These are phyloP conservation scores for Drosophila meridiana DNA, from an alignment of 2,888 invertebrate species.

Conservation along the genomic window DNA sequence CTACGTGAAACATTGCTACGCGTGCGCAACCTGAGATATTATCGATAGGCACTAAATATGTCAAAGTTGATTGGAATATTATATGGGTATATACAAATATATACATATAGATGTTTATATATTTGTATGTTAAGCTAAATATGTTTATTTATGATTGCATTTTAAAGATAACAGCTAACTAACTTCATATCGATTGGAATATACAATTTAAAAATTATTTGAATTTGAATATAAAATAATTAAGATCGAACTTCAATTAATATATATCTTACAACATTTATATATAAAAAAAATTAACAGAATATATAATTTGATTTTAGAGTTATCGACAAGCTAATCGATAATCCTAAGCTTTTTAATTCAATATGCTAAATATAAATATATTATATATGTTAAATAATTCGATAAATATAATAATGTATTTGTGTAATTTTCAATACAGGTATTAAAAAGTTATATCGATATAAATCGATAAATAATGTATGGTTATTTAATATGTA, in stretches of 20 bases:
- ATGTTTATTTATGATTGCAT: too few relatives aligned
- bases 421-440: background rate
- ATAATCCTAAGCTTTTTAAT: background rate
- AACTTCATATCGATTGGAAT: background rate
- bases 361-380: too few relatives aligned
- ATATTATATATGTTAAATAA: background rate
- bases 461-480: background rate
- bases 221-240: background rate
- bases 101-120: background rate
- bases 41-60: background rate
- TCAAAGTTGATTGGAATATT: background rate
- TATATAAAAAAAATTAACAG: too few relatives aligned
- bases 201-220: too few relatives aligned
- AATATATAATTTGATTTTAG: background rate
- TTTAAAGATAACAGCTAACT: background rate
- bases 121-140: background rate
- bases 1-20: slow-evolving; percentile 3
- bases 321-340: background rate
- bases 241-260: background rate
- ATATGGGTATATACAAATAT: background rate
- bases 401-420: background rate
- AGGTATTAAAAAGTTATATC: background rate
- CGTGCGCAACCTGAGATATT: slow-evolving; percentile 1
- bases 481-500: too few relatives aligned
- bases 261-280: background rate